A percentile compares a stretch with the other conserved stretches of the same genome.
Evolutionary conservation across 2,888 invertebrate genomes (phyloP).

Genomic region (Campaea margaritaria): DNA sequence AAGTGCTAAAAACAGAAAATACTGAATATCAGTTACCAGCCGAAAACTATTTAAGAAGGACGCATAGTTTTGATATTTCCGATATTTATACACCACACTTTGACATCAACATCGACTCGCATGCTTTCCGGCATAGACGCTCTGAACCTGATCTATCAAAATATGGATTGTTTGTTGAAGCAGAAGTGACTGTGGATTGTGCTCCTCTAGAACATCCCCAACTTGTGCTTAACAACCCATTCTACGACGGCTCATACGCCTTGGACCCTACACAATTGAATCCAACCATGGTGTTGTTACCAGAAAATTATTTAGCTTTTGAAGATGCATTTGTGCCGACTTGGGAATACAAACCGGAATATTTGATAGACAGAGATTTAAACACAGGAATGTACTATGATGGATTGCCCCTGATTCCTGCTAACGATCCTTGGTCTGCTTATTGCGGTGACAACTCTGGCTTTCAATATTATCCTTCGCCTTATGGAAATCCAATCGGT

Average conservation of each 20-base stretch:
- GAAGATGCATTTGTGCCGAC: constrained; percentile 81
- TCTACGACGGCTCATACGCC: constrained; percentile 78
- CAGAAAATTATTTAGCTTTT: constrained; percentile 82
- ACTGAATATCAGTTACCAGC: constrained; percentile 55
- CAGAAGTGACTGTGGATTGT: constrained; percentile 71
- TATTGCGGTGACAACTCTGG: constrained; percentile 67
- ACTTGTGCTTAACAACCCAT: constrained; percentile 80
- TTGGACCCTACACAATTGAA: constrained; percentile 64
- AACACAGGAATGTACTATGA: constrained; percentile 72
- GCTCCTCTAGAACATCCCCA: constrained; percentile 67
- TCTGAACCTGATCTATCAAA: constrained; percentile 81
- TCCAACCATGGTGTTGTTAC: constrained; percentile 71
- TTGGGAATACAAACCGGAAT: constrained; percentile 76
- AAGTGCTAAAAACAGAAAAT: constrained; percentile 56
- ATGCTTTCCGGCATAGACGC: constrained; percentile 60
- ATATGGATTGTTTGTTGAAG: constrained; percentile 72
- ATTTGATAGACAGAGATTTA: constrained; percentile 59
- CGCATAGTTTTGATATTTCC: constrained; percentile 78
- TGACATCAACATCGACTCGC: constrained; percentile 59
- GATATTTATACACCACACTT: constrained; percentile 66
- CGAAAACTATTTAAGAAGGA: constrained; percentile 67
- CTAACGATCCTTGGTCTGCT: constrained; percentile 78
- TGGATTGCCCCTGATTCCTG: constrained; percentile 71
- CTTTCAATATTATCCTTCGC: constrained; percentile 72
- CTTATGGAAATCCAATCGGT: constrained; percentile 64